phyloP scores from a whole-genome alignment of 2,113 vertebrate genomes.

The Coptodon bakossiorum region DNA sequence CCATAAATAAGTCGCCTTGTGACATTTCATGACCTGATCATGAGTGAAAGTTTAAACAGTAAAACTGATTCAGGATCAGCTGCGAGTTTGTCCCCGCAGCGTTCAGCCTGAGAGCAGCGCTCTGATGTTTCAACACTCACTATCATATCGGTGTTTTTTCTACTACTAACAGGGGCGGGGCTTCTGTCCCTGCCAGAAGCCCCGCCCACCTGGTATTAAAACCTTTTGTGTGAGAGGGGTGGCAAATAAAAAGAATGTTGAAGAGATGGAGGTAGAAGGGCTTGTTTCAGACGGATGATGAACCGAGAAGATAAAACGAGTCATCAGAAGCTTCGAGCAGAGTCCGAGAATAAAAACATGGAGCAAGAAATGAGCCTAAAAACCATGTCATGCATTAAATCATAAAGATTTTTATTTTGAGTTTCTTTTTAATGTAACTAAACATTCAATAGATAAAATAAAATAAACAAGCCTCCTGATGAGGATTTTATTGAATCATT shows the following conservation, averaged over 20 bases:
- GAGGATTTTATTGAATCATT: not conserved
- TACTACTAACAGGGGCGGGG: not conserved
- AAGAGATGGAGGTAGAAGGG: not conserved
- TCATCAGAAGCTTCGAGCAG: not conserved
- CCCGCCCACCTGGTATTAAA: not conserved
- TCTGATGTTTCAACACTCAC: not conserved
- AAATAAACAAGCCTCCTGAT: not conserved
- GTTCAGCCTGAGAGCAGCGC: not conserved
- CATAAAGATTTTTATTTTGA: not conserved
- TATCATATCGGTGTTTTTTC: not conserved
- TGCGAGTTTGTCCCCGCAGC: not conserved
- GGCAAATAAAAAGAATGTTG: not conserved
- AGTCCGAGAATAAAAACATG: not conserved
- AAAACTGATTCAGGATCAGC: not conserved
- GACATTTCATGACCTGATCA: not conserved
- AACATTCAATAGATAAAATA: not conserved
- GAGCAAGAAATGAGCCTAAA: not conserved
- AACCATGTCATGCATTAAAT: not conserved
- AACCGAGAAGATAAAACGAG: fast-evolving
- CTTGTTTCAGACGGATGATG: not conserved
- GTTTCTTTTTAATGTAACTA: not conserved
- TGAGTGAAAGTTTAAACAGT: not conserved
- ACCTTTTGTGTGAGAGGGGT: not conserved
- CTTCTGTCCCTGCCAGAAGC: not conserved
- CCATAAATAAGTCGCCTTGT: not conserved